A percentile compares a stretch with the other conserved stretches of the same genome.
phyloP scores from a whole-genome alignment of 2,113 vertebrate genomes.

The Forbesichthys papilliferus region DNA sequence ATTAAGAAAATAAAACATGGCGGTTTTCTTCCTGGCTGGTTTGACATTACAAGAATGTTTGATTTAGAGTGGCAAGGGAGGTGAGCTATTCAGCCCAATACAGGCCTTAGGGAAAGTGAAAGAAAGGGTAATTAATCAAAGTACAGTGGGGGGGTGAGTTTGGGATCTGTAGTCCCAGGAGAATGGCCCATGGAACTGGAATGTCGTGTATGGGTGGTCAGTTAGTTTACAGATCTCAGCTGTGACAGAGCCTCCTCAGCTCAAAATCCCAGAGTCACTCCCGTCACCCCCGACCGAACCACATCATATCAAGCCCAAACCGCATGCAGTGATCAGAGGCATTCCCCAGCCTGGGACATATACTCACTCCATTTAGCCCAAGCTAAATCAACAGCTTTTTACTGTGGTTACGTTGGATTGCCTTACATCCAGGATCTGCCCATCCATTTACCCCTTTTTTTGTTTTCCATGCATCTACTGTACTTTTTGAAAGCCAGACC shows the following conservation, averaged over 20 bases:
- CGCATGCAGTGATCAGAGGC: constrained; percentile 64
- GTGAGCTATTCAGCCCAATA: constrained; percentile 49
- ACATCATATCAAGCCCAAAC: constrained; percentile 65
- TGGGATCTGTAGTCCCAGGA: constrained; percentile 53
- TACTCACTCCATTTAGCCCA: constrained; percentile 56
- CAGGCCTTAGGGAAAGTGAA: constrained; percentile 11
- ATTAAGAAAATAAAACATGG: constrained; percentile 48
- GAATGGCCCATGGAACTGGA: constrained; percentile 51
- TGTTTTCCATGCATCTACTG: constrained; percentile 39
- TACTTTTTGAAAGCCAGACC: constrained; percentile 38
- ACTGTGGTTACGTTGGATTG: constrained; percentile 50
- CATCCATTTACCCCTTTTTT: constrained; percentile 28
- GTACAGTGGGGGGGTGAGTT: constrained; percentile 47
- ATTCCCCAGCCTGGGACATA: constrained; percentile 60
- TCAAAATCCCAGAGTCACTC: constrained; percentile 35
- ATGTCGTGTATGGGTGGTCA: constrained; percentile 74
- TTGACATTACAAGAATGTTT: constrained; percentile 62
- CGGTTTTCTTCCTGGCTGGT: constrained; percentile 52
- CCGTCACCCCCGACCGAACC: constrained; percentile 55
- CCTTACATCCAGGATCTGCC: constrained; percentile 40
- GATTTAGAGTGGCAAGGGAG: constrained; percentile 56
- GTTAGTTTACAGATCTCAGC: constrained; percentile 74
- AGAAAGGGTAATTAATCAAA: constrained; percentile 70
- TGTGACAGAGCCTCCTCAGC: constrained; percentile 59
- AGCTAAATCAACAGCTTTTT: constrained; percentile 61